These are phyloP conservation scores for Lasioglossum figueresi DNA, from an alignment of 2,888 invertebrate genomes.

Conservation along the genomic window DNA sequence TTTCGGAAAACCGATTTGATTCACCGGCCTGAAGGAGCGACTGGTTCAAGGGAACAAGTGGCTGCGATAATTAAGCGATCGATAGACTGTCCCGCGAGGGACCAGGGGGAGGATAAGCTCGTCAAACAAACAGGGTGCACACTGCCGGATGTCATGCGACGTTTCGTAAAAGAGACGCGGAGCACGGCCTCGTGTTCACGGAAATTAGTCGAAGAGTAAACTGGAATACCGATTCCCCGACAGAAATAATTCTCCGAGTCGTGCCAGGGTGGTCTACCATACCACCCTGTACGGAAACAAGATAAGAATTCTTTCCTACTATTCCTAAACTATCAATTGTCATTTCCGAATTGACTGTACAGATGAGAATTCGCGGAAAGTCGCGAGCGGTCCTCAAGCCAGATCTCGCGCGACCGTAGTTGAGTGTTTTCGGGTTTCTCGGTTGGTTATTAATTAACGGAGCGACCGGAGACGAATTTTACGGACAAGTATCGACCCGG, in stretches of 20 bases:
- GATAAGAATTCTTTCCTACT: background rate
- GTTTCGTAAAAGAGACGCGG: slow-evolving; percentile 36
- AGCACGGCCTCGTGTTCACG: slow-evolving; percentile 40
- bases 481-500: background rate
- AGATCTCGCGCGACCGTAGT: background rate
- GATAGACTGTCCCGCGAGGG: slow-evolving; percentile 49
- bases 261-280: background rate
- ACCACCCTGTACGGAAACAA: background rate
- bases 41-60: slow-evolving; percentile 55
- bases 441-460: background rate
- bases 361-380: background rate
- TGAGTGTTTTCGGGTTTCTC: background rate
- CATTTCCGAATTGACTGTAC: background rate
- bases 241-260: background rate
- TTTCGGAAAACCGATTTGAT: background rate
- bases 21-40: slow-evolving; percentile 5
- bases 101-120: slow-evolving; percentile 49
- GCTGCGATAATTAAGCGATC: slow-evolving; percentile 62
- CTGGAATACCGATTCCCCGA: slow-evolving; percentile 30
- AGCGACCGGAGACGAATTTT: background rate
- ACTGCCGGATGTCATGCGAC: slow-evolving; percentile 62
- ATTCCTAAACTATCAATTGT: background rate
- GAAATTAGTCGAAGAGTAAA: background rate
- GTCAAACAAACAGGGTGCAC: slow-evolving; percentile 58
- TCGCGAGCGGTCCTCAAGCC: background rate